Percentiles rank a stretch among this genome's conserved stretches.
Conservation (phyloP, 2,113 vertebrate species). For the Coryphaenoides rupestris region DNA sequence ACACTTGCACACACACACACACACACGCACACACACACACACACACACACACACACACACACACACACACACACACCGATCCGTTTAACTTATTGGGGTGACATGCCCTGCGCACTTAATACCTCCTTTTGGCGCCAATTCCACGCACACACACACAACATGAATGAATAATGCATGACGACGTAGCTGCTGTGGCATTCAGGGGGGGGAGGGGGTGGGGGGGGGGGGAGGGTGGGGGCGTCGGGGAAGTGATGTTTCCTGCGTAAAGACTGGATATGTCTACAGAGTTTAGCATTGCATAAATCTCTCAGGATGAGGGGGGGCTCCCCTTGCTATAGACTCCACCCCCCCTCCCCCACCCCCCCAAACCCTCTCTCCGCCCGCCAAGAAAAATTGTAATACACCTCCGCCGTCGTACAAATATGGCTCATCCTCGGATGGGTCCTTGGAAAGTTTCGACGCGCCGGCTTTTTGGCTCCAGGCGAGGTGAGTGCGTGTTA, state of each 20-base stretch:
- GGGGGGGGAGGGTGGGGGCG: background rate
- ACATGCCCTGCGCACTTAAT: background rate
- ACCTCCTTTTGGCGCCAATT: slow-evolving; percentile 12
- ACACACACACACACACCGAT: background rate
- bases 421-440: slow-evolving; percentile 36
- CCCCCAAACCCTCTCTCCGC: slow-evolving; percentile 17
- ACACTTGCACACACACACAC: background rate
- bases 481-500: slow-evolving; percentile 31
- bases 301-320: too few relatives aligned
- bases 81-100: background rate
- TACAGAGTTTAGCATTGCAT: slow-evolving; percentile 39
- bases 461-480: slow-evolving; percentile 35
- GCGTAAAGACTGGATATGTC: slow-evolving; percentile 43
- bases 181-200: slow-evolving; percentile 21
- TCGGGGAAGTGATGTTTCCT: too few relatives aligned
- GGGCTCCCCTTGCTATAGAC: too few relatives aligned
- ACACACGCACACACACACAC: background rate
- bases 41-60: background rate
- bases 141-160: background rate
- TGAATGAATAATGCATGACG: slow-evolving; percentile 22
- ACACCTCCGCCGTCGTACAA: slow-evolving; percentile 27
- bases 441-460: slow-evolving; percentile 42
- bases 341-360: slow-evolving; percentile 18
- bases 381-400: slow-evolving; percentile 21
- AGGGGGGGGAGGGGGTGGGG: slow-evolving; percentile 1